Conservation (phyloP, 2,113 vertebrate genomes). For the Poecile atricapillus region DNA sequence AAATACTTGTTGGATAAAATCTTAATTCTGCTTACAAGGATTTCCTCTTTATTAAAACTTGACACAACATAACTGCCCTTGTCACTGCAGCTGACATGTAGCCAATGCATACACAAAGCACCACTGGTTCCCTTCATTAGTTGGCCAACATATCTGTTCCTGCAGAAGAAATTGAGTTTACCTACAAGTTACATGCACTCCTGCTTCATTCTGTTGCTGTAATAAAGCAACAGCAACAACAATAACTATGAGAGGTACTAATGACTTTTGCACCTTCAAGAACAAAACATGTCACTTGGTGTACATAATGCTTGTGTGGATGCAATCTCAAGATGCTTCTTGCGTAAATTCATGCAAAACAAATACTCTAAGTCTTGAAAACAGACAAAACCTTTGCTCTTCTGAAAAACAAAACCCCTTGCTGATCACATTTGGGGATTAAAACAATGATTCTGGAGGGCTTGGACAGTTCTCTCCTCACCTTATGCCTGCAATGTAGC, state of each 20-base stretch:
- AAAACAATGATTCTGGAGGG: not conserved
- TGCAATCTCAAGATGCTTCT: not conserved
- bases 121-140: not conserved
- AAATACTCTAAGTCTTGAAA: not conserved
- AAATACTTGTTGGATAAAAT: not conserved
- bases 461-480: not conserved
- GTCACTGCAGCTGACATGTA: not conserved
- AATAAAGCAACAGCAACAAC: not conserved
- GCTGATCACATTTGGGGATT: not conserved
- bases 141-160: not conserved
- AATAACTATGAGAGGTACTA: not conserved
- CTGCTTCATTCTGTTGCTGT: not conserved
- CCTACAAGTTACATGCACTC: not conserved
- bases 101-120: not conserved
- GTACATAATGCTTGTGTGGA: not conserved
- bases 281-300: accelerated
- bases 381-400: not conserved
- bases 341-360: not conserved
- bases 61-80: not conserved
- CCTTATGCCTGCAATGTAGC: not conserved
- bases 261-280: not conserved
- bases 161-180: not conserved
- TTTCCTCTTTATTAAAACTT: not conserved
- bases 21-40: not conserved
- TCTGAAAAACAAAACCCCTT: not conserved